Evolutionary conservation across 2,113 vertebrate species (phyloP), one percentile per base, ranked within the genome.

Genomic region (Xiphophorus hellerii): DNA sequence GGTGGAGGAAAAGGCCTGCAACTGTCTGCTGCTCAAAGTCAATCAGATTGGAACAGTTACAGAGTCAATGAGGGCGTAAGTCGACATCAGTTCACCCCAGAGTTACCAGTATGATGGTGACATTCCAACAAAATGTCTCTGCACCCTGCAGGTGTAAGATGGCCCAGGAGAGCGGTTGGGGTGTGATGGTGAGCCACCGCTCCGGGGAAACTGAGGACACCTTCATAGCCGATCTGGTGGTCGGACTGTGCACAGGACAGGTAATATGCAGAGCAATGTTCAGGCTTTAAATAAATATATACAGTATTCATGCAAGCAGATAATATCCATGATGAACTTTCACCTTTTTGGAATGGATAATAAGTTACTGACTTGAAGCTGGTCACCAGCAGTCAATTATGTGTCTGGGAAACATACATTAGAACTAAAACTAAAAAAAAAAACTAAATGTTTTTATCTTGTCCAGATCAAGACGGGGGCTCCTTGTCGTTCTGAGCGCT

Each of bases 41-140:
- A 99, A 99, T 93, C 98, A 99, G 95, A 99, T 99, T 0, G 98
- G 98, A 88, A 94, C 95, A 0, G 98, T 99, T 31, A 98, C 97
- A 0, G 98, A 99, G 91, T 98, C 98, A 0, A 89, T 99, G 63
- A 94, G 95, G 84, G 98, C 98, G 97, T 99, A 82, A 96, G 97
- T 95, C 63, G 70, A 20, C n/a, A 25, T 28, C 30, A 35, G 27
- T 30, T 44, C 35, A 63, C 54, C 44, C 44, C 44, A 20, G 3
- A 27, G 31, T 42, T 44, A 31, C 31, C 33, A 61, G 17, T n/a
- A 67, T 37, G 29, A 37, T 15, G 25, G 22, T 68, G 1, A 3
- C 17, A 8, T 62, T 58, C 51, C 20, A 64, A 28, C 17, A 28
- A 61, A 64, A 33, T 69, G 3, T 71, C 22, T n/a, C 1, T 33